These are phyloP conservation scores for Platycheirus albimanus DNA, from an alignment of 2,888 invertebrate genomes.

Conservation along the genomic window DNA sequence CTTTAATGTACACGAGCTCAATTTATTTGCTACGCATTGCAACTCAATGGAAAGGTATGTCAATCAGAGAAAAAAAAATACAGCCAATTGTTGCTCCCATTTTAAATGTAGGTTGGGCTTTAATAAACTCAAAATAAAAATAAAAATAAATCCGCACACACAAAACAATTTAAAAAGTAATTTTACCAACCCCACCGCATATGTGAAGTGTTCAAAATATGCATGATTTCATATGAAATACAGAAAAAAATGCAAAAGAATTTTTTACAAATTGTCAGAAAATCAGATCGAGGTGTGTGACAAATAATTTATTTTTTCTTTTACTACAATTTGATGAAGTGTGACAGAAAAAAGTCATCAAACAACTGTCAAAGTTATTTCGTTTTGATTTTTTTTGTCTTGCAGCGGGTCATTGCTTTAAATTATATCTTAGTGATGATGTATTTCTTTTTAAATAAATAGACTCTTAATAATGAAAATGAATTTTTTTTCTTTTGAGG, in stretches of 20 bases:
- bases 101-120: slow-evolving; percentile 48
- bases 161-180: slow-evolving; percentile 19
- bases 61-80: slow-evolving; percentile 29
- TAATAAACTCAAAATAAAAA: background rate
- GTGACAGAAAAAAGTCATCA: background rate
- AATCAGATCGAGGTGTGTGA: slow-evolving; percentile 37
- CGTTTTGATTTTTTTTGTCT: background rate
- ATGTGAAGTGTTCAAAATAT: slow-evolving; percentile 28
- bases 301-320: slow-evolving; percentile 23
- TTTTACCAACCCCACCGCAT: slow-evolving; percentile 9
- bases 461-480: too few species aligned
- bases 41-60: slow-evolving; percentile 38
- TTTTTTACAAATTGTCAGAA: slow-evolving; percentile 7
- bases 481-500: too few species aligned
- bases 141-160: slow-evolving; percentile 12
- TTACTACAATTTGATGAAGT: background rate
- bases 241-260: too few species aligned
- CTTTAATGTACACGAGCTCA: slow-evolving; percentile 38
- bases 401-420: slow-evolving; percentile 47
- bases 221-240: too few species aligned
- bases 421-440: background rate
- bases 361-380: slow-evolving; percentile 51
- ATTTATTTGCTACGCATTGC: slow-evolving; percentile 56
- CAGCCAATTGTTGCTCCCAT: slow-evolving; percentile 15
- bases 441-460: too few species aligned